Conservation (phyloP, 2,888 invertebrate species). For the Phasia obesa region DNA sequence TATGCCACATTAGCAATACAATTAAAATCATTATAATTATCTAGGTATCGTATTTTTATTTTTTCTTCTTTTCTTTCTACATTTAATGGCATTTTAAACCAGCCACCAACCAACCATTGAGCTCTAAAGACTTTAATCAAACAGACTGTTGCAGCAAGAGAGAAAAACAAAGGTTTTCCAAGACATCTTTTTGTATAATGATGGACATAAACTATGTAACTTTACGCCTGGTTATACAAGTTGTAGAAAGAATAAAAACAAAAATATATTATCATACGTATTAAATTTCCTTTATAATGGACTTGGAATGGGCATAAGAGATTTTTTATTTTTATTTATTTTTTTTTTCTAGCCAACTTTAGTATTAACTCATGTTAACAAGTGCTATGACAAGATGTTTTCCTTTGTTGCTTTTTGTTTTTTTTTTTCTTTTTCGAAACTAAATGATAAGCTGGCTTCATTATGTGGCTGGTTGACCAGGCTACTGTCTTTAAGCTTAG, state of each 20-base stretch:
- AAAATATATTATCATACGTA: slow-evolving; percentile 39
- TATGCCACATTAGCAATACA: slow-evolving; percentile 69
- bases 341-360: slow-evolving; percentile 31
- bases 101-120: slow-evolving; percentile 1
- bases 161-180: slow-evolving; percentile 9
- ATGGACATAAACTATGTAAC: slow-evolving; percentile 67
- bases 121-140: slow-evolving; percentile 27
- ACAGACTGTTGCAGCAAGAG: slow-evolving; percentile 4
- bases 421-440: not conserved
- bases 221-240: slow-evolving; percentile 65
- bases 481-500: slow-evolving; percentile 13
- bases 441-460: slow-evolving; percentile 4
- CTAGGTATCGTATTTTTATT: slow-evolving; percentile 27
- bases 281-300: slow-evolving; percentile 54
- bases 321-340: too few relatives aligned
- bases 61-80: slow-evolving; percentile 7
- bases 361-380: slow-evolving; percentile 71
- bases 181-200: slow-evolving; percentile 36
- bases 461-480: not conserved
- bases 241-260: slow-evolving; percentile 4
- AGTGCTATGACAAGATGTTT: slow-evolving; percentile 72
- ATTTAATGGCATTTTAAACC: slow-evolving; percentile 54
- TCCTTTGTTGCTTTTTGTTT: not conserved
- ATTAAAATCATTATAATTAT: slow-evolving; percentile 70
- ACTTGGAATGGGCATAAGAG: slow-evolving; percentile 22